phyloP scores from a whole-genome alignment of 1,140 invertebrate species.

The Brachionus plicatilis region DNA sequence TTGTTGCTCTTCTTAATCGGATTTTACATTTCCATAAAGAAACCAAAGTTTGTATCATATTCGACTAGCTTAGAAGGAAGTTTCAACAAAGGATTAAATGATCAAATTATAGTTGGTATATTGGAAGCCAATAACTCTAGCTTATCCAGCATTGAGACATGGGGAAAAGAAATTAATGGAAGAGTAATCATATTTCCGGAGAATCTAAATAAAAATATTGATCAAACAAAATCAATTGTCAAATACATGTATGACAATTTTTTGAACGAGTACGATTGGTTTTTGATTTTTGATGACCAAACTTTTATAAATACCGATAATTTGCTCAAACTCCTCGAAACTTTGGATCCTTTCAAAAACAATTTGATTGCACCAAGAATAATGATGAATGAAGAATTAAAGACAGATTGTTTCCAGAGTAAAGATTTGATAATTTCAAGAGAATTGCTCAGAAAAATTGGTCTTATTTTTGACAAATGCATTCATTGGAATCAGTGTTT shows the following conservation, averaged over 20 bases:
- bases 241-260: not conserved
- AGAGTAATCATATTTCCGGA: not conserved
- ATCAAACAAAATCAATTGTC: not conserved
- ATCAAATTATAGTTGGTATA: not conserved
- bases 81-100: not conserved
- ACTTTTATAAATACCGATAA: not conserved
- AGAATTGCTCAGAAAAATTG: not conserved
- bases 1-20: not conserved
- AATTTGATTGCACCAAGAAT: not conserved
- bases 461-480: not conserved
- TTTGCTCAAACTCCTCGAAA: not conserved
- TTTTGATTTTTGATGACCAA: not conserved
- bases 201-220: not conserved
- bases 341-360: not conserved
- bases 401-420: not conserved
- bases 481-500: not conserved
- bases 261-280: not conserved
- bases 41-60: not conserved
- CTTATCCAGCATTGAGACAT: not conserved
- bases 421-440: not conserved
- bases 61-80: not conserved
- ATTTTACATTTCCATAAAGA: not conserved
- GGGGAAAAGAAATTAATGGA: not conserved
- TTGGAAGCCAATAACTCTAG: not conserved
- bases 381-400: not conserved